Base-by-base conservation (phyloP, 2,888 invertebrate species). In the Tachina fera region DNA sequence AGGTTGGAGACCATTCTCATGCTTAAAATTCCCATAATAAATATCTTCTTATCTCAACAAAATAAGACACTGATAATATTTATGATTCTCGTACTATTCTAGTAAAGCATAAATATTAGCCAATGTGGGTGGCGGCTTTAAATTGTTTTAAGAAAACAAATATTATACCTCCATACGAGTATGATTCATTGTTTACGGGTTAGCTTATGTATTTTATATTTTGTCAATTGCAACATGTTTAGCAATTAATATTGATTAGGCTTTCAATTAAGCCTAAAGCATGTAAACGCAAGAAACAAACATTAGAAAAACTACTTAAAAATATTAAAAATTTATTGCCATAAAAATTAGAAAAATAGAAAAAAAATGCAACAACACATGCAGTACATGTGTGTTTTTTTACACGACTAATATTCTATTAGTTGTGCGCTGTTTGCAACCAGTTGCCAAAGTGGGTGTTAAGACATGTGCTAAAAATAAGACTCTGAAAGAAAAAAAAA, bases 161-260 rank as follows among this genome's bases (percentile, higher is more conserved):
- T 31, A 31, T 31, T 31, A 31, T 31, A 4, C 31, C 31, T 31
- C 31, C 6, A 31, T 31, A 31, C 45, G 9, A 3, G n/a, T 14
- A 47, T 67, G 68, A 58, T 39, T 67, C 67, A 58, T 31, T 39
- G n/a, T 47, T 60, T 39, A 47, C 51, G 3, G 19, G 63, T 67
- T 63, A 9, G 9, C 19, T 22, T 71, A 71, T 72, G 72, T 47
- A 83, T 72, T 43, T 75, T 41, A 75, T 84, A 84, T 78, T 84
- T 87, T 87, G 86, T 87, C 87, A 87, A 83, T 81, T 85, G 60
- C 67, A 87, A 81, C 87, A 87, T 84, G 83, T 85, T 77, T 72
- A 77, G 83, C 81, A 87, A 87, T 87, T 87, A 87, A 87, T 87
- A 87, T 87, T 80, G 81, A 83, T 87, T 87, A 87, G 78, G 84